Base-by-base conservation (phyloP, 2,113 vertebrate species). In the Elephas maximus region DNA sequence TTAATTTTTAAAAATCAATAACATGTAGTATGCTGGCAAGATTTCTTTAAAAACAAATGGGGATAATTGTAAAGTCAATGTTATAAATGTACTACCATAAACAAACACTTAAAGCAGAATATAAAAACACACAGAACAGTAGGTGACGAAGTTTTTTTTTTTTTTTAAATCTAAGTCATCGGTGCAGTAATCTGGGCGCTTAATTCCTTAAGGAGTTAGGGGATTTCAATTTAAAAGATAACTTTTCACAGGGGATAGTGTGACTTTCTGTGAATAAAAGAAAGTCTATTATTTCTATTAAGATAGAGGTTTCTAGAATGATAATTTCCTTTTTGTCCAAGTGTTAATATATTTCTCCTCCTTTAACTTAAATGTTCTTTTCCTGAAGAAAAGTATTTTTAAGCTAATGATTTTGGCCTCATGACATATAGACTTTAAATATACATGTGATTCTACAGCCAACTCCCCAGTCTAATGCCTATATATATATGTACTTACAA, bases 91-190 rank as follows among this genome's bases (percentile, higher is more conserved):
- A 88, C 81, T 97, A 94, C 51, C 95, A 96, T 94, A 98, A 98
- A 99, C 98, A 98, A 99, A 99, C 98, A 98, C 57, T 85, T 88
- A 98, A 97, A 97, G 95, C 83, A 95, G 77, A 93, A 96, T 30
- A 97, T 95, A 97, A 93, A 98, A 97, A 92, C 63, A 79, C 93
- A 97, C 0, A 48, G 60, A 95, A 93, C 82, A 53, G 53, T 57
- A 96, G 77, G 78, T 97, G 67, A 96, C 94, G 57, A 57, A n/a
- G 30, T 17, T n/a, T 71, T 71, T 71, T 67, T 17, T 76, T 88
- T 88, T 63, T 92, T 71, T 60, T 88, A 78, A 78, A 85, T 81
- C 33, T 37, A 94, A 78, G 84, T 96, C 45, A 90, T 73, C 69
- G 94, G 62, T 93, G 69, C 63, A 97, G 83, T 90, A 83, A 90